Base-by-base conservation (phyloP, 2,888 invertebrate genomes). In the Dolomedes plantarius region DNA sequence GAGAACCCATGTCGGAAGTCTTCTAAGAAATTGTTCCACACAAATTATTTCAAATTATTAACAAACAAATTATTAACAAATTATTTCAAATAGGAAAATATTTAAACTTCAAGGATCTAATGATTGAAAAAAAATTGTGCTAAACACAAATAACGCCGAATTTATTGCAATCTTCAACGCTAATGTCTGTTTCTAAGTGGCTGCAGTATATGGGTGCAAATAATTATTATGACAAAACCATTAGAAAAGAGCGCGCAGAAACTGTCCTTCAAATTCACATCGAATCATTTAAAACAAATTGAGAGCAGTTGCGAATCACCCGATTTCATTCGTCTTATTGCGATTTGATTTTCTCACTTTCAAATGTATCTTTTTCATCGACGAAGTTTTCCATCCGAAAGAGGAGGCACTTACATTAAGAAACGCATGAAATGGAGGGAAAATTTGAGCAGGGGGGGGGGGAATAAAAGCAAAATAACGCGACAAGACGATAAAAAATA, bases 341-440 rank as follows among this genome's bases (percentile, higher is more conserved):
- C 56, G 19, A 56, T 56, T 56, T 56, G 56, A 56, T 56, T 56
- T 56, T 56, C 56, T 56, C 56, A 23, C 56, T 56, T 56, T 56
- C 56, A 56, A 56, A 56, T 56, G 56, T 56, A 56, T 56, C 56
- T 56, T 56, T 56, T 23, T 56, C 56, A 56, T 56, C 9, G n/a
- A 16, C 6, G 16, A 2, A 56, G 5, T 23, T 56, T 56, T 56
- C 41, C 19, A 23, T 56, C 23, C 23, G 56, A 23, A 23, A 23
- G 23, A 23, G 11, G 23, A 56, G 56, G 56, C 56, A 56, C 56
- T 56, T 56, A 56, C 56, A 56, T 56, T 56, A 56, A 56, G 56
- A 19, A 56, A 23, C 56, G 56, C 56, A 56, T 56, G 56, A 56
- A 56, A 56, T 23, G 56, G 56, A 23, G 56, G 23, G 56, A 23